Evolutionary conservation across 2,888 invertebrate species (phyloP).

Genomic region (Brachyopa scutellaris): DNA sequence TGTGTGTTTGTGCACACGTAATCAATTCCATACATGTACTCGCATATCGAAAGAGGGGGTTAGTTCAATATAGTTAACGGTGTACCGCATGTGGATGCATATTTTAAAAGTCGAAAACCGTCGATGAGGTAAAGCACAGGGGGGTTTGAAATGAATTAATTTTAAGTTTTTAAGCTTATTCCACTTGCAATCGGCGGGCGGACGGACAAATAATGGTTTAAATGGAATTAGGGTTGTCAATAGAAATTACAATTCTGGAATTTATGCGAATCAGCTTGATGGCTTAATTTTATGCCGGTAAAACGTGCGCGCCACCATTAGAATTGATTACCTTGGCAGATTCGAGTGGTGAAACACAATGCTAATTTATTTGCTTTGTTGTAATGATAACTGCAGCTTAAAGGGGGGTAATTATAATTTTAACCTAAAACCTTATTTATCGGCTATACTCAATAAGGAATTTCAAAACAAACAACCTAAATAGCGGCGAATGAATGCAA

Average conservation of each 20-base stretch:
- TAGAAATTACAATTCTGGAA: slow-evolving; percentile 48
- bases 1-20: slow-evolving; percentile 5
- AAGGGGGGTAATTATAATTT: slow-evolving; percentile 2
- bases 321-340: slow-evolving; percentile 42
- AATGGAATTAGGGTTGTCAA: slow-evolving; percentile 51
- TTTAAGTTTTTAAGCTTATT: slow-evolving; percentile 18
- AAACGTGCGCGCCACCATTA: slow-evolving; percentile 38
- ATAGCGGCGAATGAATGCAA: background rate
- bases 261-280: slow-evolving; percentile 49
- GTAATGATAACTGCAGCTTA: slow-evolving; percentile 16
- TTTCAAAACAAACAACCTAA: slow-evolving; percentile 7
- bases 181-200: background rate
- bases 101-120: no score
- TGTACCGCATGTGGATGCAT: slow-evolving; percentile 24
- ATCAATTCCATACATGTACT: slow-evolving; percentile 29
- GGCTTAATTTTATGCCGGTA: slow-evolving; percentile 60
- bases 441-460: background rate
- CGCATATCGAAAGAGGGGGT: no score
- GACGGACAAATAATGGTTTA: slow-evolving; percentile 39
- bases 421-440: slow-evolving; percentile 31
- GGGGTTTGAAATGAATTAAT: slow-evolving; percentile 4
- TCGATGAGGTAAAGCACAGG: no score
- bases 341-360: slow-evolving; percentile 3
- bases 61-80: no score
- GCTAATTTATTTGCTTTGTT: slow-evolving; percentile 40